Conservation (phyloP, 1,140 invertebrate species). For the Diprion similis region DNA sequence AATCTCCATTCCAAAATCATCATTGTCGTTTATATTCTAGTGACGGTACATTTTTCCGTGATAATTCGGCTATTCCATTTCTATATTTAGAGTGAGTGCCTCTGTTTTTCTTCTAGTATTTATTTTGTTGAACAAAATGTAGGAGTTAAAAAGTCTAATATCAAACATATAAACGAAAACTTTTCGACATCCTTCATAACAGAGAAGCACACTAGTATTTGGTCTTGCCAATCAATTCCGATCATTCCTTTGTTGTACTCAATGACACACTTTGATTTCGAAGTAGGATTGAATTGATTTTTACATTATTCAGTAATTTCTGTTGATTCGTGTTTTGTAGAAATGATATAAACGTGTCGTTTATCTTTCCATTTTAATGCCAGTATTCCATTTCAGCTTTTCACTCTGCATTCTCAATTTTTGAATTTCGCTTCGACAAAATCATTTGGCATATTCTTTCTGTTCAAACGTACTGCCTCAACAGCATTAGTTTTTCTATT, state of each 20-base stretch:
- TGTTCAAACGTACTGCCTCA: slow-evolving; percentile 25
- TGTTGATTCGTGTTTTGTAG: slow-evolving; percentile 25
- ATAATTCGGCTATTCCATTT: slow-evolving; percentile 24
- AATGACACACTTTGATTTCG: slow-evolving; percentile 20
- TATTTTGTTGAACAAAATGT: slow-evolving; percentile 20
- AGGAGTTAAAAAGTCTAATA: slow-evolving; percentile 22
- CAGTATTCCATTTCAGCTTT: slow-evolving; percentile 27
- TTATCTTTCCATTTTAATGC: slow-evolving; percentile 30
- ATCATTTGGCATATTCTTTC: slow-evolving; percentile 35
- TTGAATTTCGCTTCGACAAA: slow-evolving; percentile 29
- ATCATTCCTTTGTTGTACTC: slow-evolving; percentile 29
- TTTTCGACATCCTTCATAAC: slow-evolving; percentile 25
- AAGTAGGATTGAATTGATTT: slow-evolving; percentile 9
- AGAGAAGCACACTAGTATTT: slow-evolving; percentile 29
- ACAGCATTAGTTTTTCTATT: slow-evolving; percentile 22
- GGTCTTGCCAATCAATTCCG: slow-evolving; percentile 26
- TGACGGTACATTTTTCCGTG: slow-evolving; percentile 22
- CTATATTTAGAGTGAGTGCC: slow-evolving; percentile 19
- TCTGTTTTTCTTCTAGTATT: slow-evolving; percentile 22
- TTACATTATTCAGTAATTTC: slow-evolving; percentile 6
- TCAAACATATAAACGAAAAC: slow-evolving; percentile 25
- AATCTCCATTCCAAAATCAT: slow-evolving; percentile 12
- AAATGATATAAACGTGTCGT: slow-evolving; percentile 27
- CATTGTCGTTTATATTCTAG: slow-evolving; percentile 20
- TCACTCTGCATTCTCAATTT: slow-evolving; percentile 24